Conservation (phyloP, 2,888 invertebrate species). For the Marasmarcha lunaedactyla region DNA sequence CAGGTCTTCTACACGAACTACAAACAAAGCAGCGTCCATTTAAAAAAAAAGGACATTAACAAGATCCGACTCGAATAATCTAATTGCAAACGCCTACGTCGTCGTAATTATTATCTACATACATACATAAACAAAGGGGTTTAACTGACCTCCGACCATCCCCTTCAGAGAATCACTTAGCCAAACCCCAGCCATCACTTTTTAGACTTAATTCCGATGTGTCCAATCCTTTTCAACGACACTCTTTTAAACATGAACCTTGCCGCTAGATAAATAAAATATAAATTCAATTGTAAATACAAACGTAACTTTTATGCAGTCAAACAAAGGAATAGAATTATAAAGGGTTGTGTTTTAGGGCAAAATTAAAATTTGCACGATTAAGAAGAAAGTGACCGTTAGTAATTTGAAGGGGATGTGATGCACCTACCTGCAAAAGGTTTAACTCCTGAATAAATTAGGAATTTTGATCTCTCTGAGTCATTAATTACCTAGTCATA, state of each 20-base stretch:
- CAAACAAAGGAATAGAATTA: constrained; percentile 1
- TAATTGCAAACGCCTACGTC: background rate
- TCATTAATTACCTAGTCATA: too few relatives aligned
- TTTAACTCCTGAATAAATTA: background rate
- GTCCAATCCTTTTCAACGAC: constrained; percentile 25
- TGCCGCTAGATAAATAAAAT: background rate
- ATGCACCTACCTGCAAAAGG: too few relatives aligned
- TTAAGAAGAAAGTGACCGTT: constrained; percentile 47
- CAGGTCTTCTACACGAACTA: too few relatives aligned
- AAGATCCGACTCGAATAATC: too few relatives aligned
- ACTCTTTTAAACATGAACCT: background rate
- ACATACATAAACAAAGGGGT: constrained; percentile 21
- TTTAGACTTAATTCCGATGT: constrained; percentile 30
- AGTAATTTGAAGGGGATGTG: constrained; percentile 37
- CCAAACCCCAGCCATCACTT: constrained; percentile 35
- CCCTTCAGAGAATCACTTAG: constrained; percentile 40
- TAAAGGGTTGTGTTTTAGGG: constrained; percentile 2
- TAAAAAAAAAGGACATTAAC: too few relatives aligned
- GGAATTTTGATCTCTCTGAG: too few relatives aligned
- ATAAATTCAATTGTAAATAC: constrained; percentile 1
- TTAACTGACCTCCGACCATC: constrained; percentile 20
- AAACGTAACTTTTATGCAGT: background rate
- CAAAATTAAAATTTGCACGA: constrained; percentile 27
- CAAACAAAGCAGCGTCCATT: too few relatives aligned
- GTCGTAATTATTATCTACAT: constrained; percentile 1